A percentile compares a stretch with the other conserved stretches of the same genome.
phyloP scores from a whole-genome alignment of 2,888 invertebrate genomes.

The Thumatha senex region DNA sequence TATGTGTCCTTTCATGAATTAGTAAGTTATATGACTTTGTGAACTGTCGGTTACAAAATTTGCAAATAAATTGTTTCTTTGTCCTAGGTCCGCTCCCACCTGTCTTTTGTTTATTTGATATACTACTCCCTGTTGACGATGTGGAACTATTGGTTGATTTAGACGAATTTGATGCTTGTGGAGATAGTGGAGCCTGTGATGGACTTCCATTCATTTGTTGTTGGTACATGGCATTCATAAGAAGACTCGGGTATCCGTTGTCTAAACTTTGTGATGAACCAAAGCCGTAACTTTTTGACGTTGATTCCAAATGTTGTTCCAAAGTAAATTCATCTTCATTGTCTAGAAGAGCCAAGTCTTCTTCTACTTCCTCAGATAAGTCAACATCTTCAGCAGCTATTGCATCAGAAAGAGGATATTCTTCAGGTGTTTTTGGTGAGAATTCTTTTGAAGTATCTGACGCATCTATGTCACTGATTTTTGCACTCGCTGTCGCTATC shows the following conservation, averaged over 20 bases:
- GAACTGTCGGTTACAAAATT: conserved; percentile 98
- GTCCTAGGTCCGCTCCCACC: conserved; percentile 89
- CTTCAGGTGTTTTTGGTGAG: conserved; percentile 77
- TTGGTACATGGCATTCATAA: conserved; percentile 87
- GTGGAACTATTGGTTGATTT: conserved; percentile 77
- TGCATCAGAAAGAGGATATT: conserved; percentile 76
- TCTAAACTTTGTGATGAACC: conserved; percentile 84
- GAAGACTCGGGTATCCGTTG: conserved; percentile 87
- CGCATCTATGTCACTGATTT: conserved; percentile 74
- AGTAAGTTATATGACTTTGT: conserved; percentile 98
- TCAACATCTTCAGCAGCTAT: conserved; percentile 86
- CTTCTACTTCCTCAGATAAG: conserved; percentile 88
- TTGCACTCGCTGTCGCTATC: conserved; percentile 83
- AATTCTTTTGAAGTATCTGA: conserved; percentile 65
- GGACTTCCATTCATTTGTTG: conserved; percentile 80
- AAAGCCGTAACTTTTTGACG: conserved; percentile 70
- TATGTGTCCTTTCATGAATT: conserved; percentile 98
- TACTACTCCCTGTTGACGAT: conserved; percentile 69
- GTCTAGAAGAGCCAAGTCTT: conserved; percentile 89
- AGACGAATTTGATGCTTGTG: conserved; percentile 72
- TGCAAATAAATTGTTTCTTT: conserved; percentile 99
- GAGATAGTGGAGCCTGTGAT: conserved; percentile 72
- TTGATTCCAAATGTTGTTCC: conserved; percentile 79
- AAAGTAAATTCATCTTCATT: conserved; percentile 88
- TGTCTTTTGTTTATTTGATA: conserved; percentile 76